Conservation (phyloP, 2,797 vertebrate species). For the Silurus lanzhouensis region DNA sequence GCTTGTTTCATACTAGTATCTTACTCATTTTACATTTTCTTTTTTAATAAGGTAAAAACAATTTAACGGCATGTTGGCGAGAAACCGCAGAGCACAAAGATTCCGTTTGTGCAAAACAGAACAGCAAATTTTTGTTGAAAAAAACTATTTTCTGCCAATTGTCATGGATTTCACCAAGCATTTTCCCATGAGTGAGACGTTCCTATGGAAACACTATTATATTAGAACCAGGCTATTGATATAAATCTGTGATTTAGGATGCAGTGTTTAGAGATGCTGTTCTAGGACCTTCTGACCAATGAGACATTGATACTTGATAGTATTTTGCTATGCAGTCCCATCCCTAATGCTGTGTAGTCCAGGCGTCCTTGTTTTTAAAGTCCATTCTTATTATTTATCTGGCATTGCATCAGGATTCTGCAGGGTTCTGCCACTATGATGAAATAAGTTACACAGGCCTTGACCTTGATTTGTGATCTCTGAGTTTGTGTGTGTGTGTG, state of each 20-base stretch:
- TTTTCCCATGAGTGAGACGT: neutral
- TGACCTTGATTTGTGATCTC: constrained; percentile 25
- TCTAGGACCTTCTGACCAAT: neutral
- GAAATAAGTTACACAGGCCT: neutral
- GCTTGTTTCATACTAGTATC: neutral
- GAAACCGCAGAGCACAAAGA: no score
- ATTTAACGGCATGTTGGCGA: no score
- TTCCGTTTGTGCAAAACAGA: no score
- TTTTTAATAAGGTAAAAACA: no score
- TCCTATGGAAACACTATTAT: neutral
- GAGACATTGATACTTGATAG: neutral
- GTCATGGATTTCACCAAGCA: no score
- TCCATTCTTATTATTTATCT: constrained; percentile 15
- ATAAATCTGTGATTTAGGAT: neutral
- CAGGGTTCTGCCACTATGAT: neutral
- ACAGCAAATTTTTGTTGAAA: neutral
- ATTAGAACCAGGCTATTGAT: neutral
- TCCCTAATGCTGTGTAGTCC: neutral
- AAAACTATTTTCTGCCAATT: neutral
- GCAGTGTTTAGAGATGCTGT: neutral
- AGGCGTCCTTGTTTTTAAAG: constrained; percentile 13
- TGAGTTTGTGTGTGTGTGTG: neutral
- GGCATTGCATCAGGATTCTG: neutral
- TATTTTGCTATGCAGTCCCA: neutral
- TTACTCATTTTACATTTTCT: no score